Evolutionary conservation across 2,888 invertebrate species (phyloP), one percentile per base, ranked within the genome.

Genomic region (Crioceris asparagi): DNA sequence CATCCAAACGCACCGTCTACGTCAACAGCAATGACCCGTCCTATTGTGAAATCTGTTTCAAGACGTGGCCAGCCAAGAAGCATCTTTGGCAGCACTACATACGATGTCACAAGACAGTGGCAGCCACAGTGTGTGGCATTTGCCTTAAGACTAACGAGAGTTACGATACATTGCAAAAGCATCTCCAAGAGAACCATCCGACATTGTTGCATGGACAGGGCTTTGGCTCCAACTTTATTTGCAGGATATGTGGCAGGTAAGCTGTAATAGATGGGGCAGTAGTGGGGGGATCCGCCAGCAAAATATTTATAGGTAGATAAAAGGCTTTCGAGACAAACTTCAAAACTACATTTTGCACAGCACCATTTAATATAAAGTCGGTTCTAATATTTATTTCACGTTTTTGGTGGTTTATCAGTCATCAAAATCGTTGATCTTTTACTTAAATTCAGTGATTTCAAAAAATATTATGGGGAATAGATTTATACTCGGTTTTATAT

Each of bases 61-160:
- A 74, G 50, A 68, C 68, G 7, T 75, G 73, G 73, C 72, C 73
- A 1, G 72, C 72, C 0, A 72, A 72, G 45, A 72, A 73, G 45
- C 73, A 74, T 47, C 56, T 74, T 1, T 75, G 74, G 74, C 74
- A 74, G 49, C 74, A 75, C 53, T 60, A 73, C 35, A 64, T 64
- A 27, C 62, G 74, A 5, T 73, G 72, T 48, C 74, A 74, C 52
- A 67, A 71, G 33, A 56, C 63, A 7, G 71, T 69, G 23, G 73
- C 74, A 1, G 72, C 72, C 0, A 71, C 72, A 0, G 71, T 73
- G 2, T 74, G 74, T 41, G 74, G 74, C 1, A 72, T 74, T 25
- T 74, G 74, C 43, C 51, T 74, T 23, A 70, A 72, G 50, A 65
- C 72, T 1, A 73, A 72, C 50, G 56, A 61, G 3, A 65, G 60